These are phyloP conservation scores for Aix galericulata DNA, from an alignment of 2,113 vertebrate species.

Conservation along the genomic window DNA sequence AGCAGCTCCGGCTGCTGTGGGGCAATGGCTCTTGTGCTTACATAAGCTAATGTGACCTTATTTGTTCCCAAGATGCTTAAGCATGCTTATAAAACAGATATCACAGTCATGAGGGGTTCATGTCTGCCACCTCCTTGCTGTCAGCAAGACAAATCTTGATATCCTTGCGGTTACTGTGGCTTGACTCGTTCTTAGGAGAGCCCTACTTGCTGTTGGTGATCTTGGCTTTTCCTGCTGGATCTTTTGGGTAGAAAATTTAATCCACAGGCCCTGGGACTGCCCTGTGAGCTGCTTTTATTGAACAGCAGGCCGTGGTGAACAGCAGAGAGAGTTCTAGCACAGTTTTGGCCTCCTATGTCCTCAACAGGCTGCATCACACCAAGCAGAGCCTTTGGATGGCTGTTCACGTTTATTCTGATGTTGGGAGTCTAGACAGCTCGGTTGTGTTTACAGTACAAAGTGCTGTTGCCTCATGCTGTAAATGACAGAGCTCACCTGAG, in stretches of 20 bases:
- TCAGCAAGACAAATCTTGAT: background rate
- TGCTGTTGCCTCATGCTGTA: background rate
- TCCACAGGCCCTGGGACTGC: background rate
- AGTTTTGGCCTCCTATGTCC: background rate
- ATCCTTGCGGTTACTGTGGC: fast-evolving
- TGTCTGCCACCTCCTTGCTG: background rate
- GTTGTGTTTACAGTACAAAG: background rate
- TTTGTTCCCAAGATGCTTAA: constrained; percentile 36
- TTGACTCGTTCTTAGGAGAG: background rate
- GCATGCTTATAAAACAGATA: constrained; percentile 1
- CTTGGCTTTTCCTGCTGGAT: background rate
- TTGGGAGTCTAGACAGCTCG: background rate
- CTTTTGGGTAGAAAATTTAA: background rate
- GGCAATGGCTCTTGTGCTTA: constrained; percentile 41
- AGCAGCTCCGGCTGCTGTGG: constrained; percentile 11
- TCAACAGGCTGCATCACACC: background rate
- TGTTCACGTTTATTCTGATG: background rate
- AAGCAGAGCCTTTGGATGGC: background rate
- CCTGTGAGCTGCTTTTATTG: background rate
- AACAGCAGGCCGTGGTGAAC: background rate
- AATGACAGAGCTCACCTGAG: background rate
- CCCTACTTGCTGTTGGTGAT: background rate
- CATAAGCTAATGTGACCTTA: constrained; percentile 54
- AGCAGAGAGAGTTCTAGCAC: background rate
- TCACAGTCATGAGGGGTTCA: background rate